Evolutionary conservation across 2,888 invertebrate genomes (phyloP).

Genomic region (Zele albiditarsus): DNA sequence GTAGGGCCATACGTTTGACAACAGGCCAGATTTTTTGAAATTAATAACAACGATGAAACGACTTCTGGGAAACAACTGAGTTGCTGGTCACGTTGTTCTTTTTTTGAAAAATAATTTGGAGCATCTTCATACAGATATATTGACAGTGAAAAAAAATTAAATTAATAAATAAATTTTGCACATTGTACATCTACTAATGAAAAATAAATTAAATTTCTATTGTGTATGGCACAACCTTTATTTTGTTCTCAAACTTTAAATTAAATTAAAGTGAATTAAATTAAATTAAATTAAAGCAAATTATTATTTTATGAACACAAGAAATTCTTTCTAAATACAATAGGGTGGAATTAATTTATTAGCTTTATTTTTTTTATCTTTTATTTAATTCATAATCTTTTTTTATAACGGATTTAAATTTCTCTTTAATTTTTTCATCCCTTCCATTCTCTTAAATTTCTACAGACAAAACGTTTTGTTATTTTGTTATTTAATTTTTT

Average conservation of each 20-base stretch:
- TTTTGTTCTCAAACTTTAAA: constrained; percentile 17
- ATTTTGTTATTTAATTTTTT: constrained; percentile 9
- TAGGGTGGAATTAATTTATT: constrained; percentile 2
- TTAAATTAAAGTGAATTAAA: constrained; percentile 10
- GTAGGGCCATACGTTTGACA: neutral
- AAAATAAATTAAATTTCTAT: neutral
- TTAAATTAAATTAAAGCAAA: neutral
- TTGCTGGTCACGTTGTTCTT: constrained; percentile 21
- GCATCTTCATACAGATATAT: neutral
- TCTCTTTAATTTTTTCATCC: constrained; percentile 16
- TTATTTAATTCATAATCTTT: constrained; percentile 24
- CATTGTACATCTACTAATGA: neutral
- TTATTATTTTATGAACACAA: constrained; percentile 3
- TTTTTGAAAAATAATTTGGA: constrained; percentile 11
- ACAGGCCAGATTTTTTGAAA: constrained; percentile 17
- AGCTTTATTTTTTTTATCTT: constrained; percentile 26
- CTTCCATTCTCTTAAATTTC: constrained; percentile 33
- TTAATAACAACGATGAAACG: constrained; percentile 41
- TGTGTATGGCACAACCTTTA: constrained; percentile 13
- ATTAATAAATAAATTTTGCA: neutral
- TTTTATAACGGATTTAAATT: constrained; percentile 32
- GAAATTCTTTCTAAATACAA: neutral
- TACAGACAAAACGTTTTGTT: constrained; percentile 45
- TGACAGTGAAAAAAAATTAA: neutral
- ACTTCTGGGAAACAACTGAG: constrained; percentile 38